Percentiles rank a stretch among this genome's conserved stretches.
phyloP scores from a whole-genome alignment of 2,797 vertebrate species.

The Oreonectes daqikongensis region DNA sequence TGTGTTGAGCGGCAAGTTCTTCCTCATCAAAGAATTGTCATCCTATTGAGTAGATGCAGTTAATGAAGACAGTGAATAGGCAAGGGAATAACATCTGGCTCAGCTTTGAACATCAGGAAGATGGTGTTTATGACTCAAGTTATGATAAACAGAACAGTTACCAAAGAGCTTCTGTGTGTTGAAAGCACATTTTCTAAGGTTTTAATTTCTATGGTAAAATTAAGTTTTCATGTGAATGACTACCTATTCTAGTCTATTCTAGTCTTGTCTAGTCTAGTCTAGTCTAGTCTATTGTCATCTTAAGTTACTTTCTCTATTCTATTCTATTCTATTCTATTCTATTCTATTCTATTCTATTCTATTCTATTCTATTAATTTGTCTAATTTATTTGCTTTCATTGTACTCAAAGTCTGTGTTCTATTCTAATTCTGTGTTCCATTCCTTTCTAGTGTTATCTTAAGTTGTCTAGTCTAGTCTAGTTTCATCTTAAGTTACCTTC shows the following conservation, averaged over 20 bases:
- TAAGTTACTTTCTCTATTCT: background rate
- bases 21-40: slow-evolving; percentile 45
- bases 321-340: background rate
- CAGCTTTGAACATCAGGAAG: background rate
- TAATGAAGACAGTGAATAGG: slow-evolving; percentile 34
- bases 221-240: background rate
- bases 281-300: background rate
- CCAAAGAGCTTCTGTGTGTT: background rate
- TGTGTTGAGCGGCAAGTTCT: slow-evolving; percentile 41
- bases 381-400: no score
- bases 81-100: slow-evolving; percentile 39
- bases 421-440: background rate
- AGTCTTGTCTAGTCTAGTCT: background rate
- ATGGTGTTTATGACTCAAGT: slow-evolving; percentile 9
- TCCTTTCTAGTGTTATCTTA: background rate
- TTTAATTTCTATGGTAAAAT: no score
- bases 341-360: background rate
- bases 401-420: background rate
- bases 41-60: slow-evolving; percentile 23
- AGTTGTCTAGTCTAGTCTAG: background rate
- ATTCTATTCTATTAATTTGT: background rate
- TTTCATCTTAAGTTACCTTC: no score
- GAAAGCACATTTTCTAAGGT: no score
- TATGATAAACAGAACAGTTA: slow-evolving; percentile 14
- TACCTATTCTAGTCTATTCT: background rate